Base-by-base conservation (phyloP, 2,113 vertebrate species). In the Lepus europaeus region DNA sequence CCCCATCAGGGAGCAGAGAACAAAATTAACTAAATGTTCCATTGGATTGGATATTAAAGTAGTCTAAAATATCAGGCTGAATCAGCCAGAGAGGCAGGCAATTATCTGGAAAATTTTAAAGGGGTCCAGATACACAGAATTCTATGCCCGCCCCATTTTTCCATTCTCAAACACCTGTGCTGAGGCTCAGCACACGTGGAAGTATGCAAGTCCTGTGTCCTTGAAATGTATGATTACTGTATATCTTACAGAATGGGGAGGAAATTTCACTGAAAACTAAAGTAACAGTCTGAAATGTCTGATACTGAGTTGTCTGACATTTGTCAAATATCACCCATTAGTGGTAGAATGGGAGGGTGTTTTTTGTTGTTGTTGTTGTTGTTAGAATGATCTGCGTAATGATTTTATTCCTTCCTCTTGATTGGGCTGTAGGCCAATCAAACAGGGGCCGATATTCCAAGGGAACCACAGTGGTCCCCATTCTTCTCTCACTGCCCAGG, bases 11-110 rank as follows among this genome's bases (percentile, higher is more conserved):
- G 73, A 85, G 64, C 10, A 59, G 74, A 78, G 51, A 90, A 88
- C 45, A 90, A 93, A 85, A 68, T 64, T 73, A 92, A 53, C 36
- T 66, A 73, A 82, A 49, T 39, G 29, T 69, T 91, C 70, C 66
- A n/a, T 69, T 79, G 72, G 89, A 29, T 51, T 86, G 31, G n/a
- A 33, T 80, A 69, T 45, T 83, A 81, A 83, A 73, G n/a, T 74
- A 87, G 72, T 53, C 39, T n/a, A 73, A 56, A 93, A 64, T 17
- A 49, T 6, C 11, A 92, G 73, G 59, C 66, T 91, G 76, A 76
- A 49, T 77, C 74, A 77, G 33, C 27, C 16, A 63, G 31, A 88
- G 63, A 94, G 31, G 63, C 5, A 49, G 36, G 5, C 49, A 39
- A 49, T 86, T 74, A 74, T 72, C 69, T 56, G 59, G 31, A 66